Base-by-base conservation (phyloP, 2,797 vertebrate genomes). In the Sebastes minor region DNA sequence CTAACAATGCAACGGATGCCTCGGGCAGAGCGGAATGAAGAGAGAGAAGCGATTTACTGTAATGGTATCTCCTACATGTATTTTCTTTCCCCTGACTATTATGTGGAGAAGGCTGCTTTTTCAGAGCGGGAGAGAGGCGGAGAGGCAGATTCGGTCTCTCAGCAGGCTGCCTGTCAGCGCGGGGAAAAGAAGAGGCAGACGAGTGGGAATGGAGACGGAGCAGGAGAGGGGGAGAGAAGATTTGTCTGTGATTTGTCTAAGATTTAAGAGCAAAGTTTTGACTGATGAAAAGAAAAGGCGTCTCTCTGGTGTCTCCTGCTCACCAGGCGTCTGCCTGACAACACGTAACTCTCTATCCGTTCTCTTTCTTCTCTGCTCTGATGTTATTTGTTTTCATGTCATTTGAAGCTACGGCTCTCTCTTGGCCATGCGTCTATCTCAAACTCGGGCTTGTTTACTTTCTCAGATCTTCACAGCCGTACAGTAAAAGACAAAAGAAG, bases 231-330 rank as follows among this genome's bases (percentile, higher is more conserved):
- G 59, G 46, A 73, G 52, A 75, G 49, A 60, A 62, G 62, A 78
- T 79, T 83, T 82, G 83, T 88, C 65, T 74, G 70, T 56, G 80
- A 77, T 86, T 91, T 87, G 80, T 81, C 76, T 35, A 2, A 78
- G 82, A 88, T 74, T 85, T 78, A 78, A 88, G 67, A 85, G 81
- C 82, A 88, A 71, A 86, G 85, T 90, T 92, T 87, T 88, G 90
- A 88, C 78, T 89, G 91, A 94, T 89, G 82, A 89, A 72, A 86
- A 75, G 63, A 81, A 67, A 85, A 75, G 67, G 79, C 62, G 62
- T 62, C 70, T 80, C 80, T 70, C 71, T n/a, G 66, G 61, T 86
- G 69, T 33, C 57, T 73, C 25, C 81, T 18, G 56, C 66, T 82
- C 60, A 12, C 56, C 57, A 53, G 35, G 57, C 59, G 35, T 83